Evolutionary conservation across 2,888 invertebrate genomes (phyloP), one percentile per base, ranked within the genome.

Genomic region (Drosophila emarginata): DNA sequence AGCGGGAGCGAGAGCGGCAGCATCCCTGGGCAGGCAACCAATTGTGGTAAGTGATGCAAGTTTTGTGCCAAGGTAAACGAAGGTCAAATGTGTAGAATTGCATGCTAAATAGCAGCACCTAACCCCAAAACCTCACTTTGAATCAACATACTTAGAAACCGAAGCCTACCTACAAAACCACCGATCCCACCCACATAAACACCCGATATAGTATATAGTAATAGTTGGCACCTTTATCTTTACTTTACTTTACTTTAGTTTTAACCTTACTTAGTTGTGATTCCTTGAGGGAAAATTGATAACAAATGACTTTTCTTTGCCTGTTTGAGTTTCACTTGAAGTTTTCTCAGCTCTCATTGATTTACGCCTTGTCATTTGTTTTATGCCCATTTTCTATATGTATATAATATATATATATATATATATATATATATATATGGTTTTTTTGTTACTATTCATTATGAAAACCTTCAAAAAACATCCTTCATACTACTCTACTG

Each of bases 21-120:
- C 56, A n/a, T 14, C 58, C 5, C 61, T 69, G 72, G 69, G 52
- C 50, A 63, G 65, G 14, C 72, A 75, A 52, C 50, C 67, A 37
- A 72, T 75, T 53, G 59, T 67, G 77, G 81, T 79, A 71, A 76
- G 75, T 74, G 53, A 56, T 63, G n/a, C 26, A 28, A 15, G 11
- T 21, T 61, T n/a, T 21, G 7, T 36, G 7, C 12, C 56, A n/a
- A 37, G 36, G 18, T 23, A 37, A 36, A 37, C 45, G 21, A 45
- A 45, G 45, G 45, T 32, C 18, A 21, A 12, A 45, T 12, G 45
- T 45, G 12, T 45, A 15, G 11, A 45, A 45, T 45, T 45, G 45
- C 45, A 45, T 45, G 45, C 45, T 45, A 45, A 45, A 45, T 18
- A 45, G 40, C 9, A 40, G 40, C 14, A 40, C 15, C 40, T 45